These are phyloP conservation scores for Leptogaster cylindrica DNA, from an alignment of 2,888 invertebrate genomes.

Conservation along the genomic window DNA sequence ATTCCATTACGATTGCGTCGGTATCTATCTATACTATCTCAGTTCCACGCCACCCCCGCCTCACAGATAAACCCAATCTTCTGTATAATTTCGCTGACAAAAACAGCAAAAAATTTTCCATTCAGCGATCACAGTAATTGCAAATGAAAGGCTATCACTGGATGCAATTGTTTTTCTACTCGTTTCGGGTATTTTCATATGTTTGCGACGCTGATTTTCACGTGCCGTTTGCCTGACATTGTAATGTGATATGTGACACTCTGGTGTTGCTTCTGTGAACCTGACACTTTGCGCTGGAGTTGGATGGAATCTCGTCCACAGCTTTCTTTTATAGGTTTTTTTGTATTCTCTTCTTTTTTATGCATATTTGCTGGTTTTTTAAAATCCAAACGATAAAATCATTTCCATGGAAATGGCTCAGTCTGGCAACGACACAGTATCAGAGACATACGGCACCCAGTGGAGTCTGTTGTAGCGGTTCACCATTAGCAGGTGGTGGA, in stretches of 20 bases:
- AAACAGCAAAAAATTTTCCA: slow-evolving; percentile 10
- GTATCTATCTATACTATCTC: no score
- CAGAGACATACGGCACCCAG: background rate
- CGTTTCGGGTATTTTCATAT: slow-evolving; percentile 1
- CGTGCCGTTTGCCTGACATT: background rate
- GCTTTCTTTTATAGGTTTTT: slow-evolving; percentile 6
- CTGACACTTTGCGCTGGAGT: slow-evolving; percentile 1
- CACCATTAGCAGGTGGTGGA: slow-evolving; percentile 2
- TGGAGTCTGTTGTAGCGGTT: background rate
- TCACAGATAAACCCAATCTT: no score
- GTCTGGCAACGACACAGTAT: background rate
- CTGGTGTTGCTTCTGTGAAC: background rate
- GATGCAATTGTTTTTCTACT: slow-evolving; percentile 13
- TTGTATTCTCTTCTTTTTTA: no score
- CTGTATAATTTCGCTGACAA: no score
- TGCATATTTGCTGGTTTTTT: no score
- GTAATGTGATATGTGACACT: slow-evolving; percentile 3
- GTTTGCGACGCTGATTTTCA: slow-evolving; percentile 7
- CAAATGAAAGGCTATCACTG: slow-evolving; percentile 11
- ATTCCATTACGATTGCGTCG: no score
- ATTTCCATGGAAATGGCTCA: background rate
- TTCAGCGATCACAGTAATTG: slow-evolving; percentile 1
- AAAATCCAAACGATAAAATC: slow-evolving; percentile 4
- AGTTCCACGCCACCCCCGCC: no score
- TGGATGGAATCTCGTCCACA: background rate